These are phyloP conservation scores for Epinephelus moara DNA, from an alignment of 2,113 vertebrate species.

Conservation along the genomic window DNA sequence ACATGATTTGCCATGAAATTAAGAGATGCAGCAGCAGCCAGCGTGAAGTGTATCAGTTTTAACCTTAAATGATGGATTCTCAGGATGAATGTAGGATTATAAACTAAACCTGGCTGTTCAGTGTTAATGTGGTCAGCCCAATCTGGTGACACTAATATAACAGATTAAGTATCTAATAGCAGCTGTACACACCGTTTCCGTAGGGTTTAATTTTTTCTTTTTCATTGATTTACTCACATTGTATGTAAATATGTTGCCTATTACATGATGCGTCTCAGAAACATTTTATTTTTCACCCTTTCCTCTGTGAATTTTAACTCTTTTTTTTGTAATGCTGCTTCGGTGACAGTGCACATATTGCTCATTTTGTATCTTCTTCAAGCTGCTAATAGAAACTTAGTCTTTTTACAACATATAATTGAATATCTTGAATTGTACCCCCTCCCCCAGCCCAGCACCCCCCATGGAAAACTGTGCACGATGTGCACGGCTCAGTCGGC, in stretches of 20 bases:
- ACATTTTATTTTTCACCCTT: conserved; percentile 27
- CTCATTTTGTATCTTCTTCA: conserved; percentile 64
- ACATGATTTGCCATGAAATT: conserved; percentile 22
- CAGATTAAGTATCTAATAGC: conserved; percentile 78
- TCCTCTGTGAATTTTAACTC: conserved; percentile 48
- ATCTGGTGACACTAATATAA: conserved; percentile 31
- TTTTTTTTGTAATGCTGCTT: conserved; percentile 66
- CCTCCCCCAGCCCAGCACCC: conserved; percentile 4
- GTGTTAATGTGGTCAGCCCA: conserved; percentile 55
- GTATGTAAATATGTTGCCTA: conserved; percentile 46
- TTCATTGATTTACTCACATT: conserved; percentile 5
- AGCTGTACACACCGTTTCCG: conserved; percentile 60
- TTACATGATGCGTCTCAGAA: background rate
- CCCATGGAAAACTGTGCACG: conserved; percentile 65
- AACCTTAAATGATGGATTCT: conserved; percentile 57
- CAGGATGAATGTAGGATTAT: conserved; percentile 81
- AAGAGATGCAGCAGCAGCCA: conserved; percentile 15
- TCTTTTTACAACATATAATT: conserved; percentile 70
- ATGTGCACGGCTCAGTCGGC: conserved; percentile 61
- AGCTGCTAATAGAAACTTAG: conserved; percentile 85
- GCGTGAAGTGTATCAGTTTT: conserved; percentile 23
- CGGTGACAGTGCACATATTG: conserved; percentile 56
- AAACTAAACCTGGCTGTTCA: conserved; percentile 57
- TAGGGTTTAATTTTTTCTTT: background rate
- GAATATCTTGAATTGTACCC: conserved; percentile 70